Percentiles rank a stretch among this genome's conserved stretches.
These are phyloP conservation scores for Watersipora subatra DNA, from an alignment of 1,140 invertebrate genomes.

Conservation along the genomic window DNA sequence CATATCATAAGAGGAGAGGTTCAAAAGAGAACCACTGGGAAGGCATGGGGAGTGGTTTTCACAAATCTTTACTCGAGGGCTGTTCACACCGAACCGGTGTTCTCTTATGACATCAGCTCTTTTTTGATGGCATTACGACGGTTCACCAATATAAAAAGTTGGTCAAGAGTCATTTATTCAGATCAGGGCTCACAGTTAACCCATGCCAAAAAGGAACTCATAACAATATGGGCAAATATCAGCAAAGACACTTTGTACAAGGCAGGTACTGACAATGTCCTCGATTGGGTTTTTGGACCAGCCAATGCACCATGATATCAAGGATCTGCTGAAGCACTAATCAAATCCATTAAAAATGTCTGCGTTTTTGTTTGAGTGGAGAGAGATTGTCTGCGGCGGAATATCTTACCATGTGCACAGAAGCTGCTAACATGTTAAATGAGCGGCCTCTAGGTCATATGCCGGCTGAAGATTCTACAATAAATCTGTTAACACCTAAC, in stretches of 20 bases:
- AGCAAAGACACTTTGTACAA: neutral
- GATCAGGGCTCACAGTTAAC: conserved; percentile 3
- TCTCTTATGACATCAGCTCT: neutral
- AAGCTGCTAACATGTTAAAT: too few species aligned
- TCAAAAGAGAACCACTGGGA: conserved; percentile 2
- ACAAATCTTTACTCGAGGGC: conserved; percentile 1
- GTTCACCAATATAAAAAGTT: neutral
- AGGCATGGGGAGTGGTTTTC: conserved; percentile 5
- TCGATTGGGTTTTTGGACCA: neutral
- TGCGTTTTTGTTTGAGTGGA: too few species aligned
- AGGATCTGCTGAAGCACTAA: too few species aligned
- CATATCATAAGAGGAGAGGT: conserved; percentile 1
- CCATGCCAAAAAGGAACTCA: neutral
- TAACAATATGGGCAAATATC: neutral
- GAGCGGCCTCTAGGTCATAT: too few species aligned
- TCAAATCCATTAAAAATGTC: too few species aligned
- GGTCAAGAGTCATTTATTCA: conserved; percentile 2
- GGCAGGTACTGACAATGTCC: neutral
- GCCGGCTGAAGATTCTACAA: too few species aligned
- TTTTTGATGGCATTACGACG: neutral
- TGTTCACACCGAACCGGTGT: conserved; percentile 3
- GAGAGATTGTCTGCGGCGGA: too few species aligned
- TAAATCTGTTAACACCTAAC: too few species aligned
- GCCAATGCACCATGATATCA: neutral
- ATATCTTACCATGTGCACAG: too few species aligned